Conservation (phyloP, 2,797 vertebrate genomes). For the Phoxinus dragarum region DNA sequence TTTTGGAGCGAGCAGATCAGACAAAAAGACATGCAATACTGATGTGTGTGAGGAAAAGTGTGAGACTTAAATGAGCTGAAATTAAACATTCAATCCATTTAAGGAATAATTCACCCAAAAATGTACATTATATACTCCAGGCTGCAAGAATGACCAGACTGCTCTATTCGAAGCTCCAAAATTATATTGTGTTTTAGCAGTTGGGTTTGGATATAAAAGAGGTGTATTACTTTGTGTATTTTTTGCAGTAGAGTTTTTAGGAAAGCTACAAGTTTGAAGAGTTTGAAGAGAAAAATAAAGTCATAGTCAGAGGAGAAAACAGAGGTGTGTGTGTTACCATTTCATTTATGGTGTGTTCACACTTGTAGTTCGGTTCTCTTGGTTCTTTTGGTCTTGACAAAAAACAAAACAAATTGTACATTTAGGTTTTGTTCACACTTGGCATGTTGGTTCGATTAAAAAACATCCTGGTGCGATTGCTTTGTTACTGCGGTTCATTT, state of each 20-base stretch:
- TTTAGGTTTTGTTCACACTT: no score
- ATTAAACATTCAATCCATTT: background rate
- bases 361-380: background rate
- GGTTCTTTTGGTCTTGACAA: background rate
- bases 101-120: background rate
- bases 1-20: background rate
- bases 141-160: background rate
- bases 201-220: background rate
- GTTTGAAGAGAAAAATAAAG: background rate
- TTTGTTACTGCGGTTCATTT: background rate
- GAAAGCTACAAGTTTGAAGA: background rate
- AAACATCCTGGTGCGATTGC: no score
- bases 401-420: background rate
- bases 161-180: background rate
- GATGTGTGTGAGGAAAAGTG: background rate
- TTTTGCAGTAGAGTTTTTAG: background rate
- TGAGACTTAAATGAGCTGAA: background rate
- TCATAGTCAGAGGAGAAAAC: background rate
- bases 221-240: background rate
- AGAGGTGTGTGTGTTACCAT: background rate
- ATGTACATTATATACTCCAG: background rate
- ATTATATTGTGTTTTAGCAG: background rate
- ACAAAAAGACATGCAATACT: background rate
- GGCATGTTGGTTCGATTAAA: background rate
- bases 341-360: background rate